Conservation (phyloP, 2,113 vertebrate genomes). For the Stigmatopora argus region DNA sequence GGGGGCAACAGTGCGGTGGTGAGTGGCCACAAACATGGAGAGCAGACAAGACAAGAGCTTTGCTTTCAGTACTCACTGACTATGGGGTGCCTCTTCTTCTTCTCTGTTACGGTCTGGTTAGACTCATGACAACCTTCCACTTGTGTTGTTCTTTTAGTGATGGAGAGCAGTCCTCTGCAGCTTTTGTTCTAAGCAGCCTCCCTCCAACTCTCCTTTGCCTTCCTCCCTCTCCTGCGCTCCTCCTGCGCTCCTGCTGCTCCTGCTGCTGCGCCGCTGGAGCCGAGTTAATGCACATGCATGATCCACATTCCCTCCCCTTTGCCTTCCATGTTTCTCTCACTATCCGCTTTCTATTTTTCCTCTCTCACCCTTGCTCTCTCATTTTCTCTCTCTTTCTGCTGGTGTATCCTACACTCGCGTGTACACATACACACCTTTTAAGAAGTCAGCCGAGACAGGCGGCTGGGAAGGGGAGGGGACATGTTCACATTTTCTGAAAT, state of each 20-base stretch:
- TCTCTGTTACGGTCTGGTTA: slow-evolving; percentile 56
- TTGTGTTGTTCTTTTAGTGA: slow-evolving; percentile 62
- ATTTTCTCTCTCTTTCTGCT: slow-evolving; percentile 36
- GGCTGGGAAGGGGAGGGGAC: too few species aligned
- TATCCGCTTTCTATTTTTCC: slow-evolving; percentile 26
- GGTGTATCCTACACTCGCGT: slow-evolving; percentile 35
- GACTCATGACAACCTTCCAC: slow-evolving; percentile 55
- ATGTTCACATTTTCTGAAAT: too few species aligned
- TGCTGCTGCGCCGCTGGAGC: slow-evolving; percentile 64
- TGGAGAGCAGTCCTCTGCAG: slow-evolving; percentile 64
- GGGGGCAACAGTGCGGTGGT: slow-evolving; percentile 45
- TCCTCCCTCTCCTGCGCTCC: slow-evolving; percentile 43
- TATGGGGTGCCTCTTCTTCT: slow-evolving; percentile 42
- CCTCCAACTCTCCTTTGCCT: slow-evolving; percentile 62
- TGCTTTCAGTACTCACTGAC: slow-evolving; percentile 52
- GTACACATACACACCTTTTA: slow-evolving; percentile 5
- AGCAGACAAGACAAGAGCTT: slow-evolving; percentile 58
- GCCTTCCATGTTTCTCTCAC: slow-evolving; percentile 48
- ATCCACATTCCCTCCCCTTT: slow-evolving; percentile 63
- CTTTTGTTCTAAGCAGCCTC: slow-evolving; percentile 66
- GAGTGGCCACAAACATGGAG: slow-evolving; percentile 61
- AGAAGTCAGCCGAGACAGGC: too few species aligned
- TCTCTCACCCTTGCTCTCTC: slow-evolving; percentile 32
- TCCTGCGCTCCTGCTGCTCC: slow-evolving; percentile 55
- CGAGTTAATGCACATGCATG: slow-evolving; percentile 76